Evolutionary conservation across 2,888 invertebrate genomes (phyloP), one percentile per base, ranked within the genome.

Genomic region (Agrotis segetum): DNA sequence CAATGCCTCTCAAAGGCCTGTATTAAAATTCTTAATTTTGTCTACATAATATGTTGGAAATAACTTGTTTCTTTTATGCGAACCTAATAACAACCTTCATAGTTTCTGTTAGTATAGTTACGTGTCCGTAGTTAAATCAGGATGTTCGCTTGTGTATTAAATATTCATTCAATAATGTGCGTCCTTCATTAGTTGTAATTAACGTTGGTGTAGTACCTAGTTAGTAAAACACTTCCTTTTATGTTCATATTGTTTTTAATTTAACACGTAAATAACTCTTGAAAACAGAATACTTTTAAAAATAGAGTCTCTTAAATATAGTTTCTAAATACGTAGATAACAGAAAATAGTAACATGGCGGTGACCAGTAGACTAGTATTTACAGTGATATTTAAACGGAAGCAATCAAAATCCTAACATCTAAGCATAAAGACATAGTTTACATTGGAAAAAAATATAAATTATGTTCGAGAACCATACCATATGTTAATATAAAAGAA

Each of bases 151-250:
- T 47, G 52, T 34, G 66, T 65, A 78, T 66, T 78, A 47, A 72
- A 68, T 79, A 78, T 78, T 78, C 50, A 79, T 77, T 62, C 72
- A 72, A 72, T 68, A 65, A 61, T 21, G 55, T 13, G 62, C 62
- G 82, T 73, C 82, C 82, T 73, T 68, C 65, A 66, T 56, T 63
- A 29, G 14, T 44, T 24, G 44, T 65, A 66, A 82, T 73, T 62
- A 66, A 52, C n/a, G 65, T 78, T 60, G 67, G 61, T 55, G 71
- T 72, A 65, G 53, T 24, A 24, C 24, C 24, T 24, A 63, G n/a
- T 59, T n/a, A 55, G 50, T 56, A 79, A 78, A 79, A 78, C 17
- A 82, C 62, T 82, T 82, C 73, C 55, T 59, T 68, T 73, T 3
- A 53, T 24, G 13, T 65, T 61, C 50, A 16, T 40, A 53, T 34